Base-by-base conservation (phyloP, 1,140 invertebrate species). In the Pseudomyrmex cubaensis region DNA sequence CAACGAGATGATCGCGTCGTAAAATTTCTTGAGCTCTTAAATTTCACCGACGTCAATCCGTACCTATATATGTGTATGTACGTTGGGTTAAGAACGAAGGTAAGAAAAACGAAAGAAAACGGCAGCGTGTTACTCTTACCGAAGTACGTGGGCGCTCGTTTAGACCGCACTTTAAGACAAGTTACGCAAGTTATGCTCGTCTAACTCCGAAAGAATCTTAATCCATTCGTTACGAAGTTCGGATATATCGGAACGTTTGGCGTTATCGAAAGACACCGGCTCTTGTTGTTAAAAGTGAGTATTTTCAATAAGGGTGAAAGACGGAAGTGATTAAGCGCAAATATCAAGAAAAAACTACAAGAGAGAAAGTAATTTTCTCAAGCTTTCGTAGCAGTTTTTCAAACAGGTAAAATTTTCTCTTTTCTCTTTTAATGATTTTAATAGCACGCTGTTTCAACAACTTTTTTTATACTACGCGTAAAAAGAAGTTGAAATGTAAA, bases 161-260 rank as follows among this genome's bases (percentile, higher is more conserved):
- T 63, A 9, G 22, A 52, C 10, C 15, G 9, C 44, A 17, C 9
- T 75, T 75, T 35, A 35, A 35, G 9, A 13, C 44, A 57, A 73
- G 70, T 73, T 73, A 61, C 57, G 15, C n/a, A 63, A 54, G 50
- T 52, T 13, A 52, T 25, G 20, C 20, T 50, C 15, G 46, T 50
- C 13, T 12, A 50, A 75, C 57, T 75, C 7, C 15, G 59, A 50
- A 48, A 50, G 59, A 63, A 63, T 63, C 22, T 63, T 17, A 50
- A 75, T 63, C 59, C 22, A 2, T 63, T 75, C 46, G 73, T 35
- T 63, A 63, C 46, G 1, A 75, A 63, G 46, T 75, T 75, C 2
- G 25, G 59, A 17, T 62, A 35, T 35, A 75, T 62, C 25, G 57
- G 12, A 46, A 35, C 8, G n/a, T 35, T 57, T 13, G 20, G 50